phyloP scores from a whole-genome alignment of 2,797 vertebrate genomes.

The Chrysocyon brachyurus region DNA sequence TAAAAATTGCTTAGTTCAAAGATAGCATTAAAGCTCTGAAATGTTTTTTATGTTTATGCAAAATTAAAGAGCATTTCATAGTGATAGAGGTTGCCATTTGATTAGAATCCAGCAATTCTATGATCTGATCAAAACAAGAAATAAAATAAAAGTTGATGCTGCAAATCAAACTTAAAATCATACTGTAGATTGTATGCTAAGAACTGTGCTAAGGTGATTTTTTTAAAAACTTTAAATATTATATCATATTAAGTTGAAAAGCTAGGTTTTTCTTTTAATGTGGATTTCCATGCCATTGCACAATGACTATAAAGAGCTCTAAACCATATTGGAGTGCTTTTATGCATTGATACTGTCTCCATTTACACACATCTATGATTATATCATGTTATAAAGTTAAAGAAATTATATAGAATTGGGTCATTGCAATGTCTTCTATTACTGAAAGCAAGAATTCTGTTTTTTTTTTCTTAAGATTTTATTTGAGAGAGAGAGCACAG shows the following conservation, averaged over 20 bases:
- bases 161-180: background rate
- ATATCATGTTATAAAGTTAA: background rate
- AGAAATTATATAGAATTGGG: background rate
- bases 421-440: background rate
- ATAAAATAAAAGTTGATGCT: background rate
- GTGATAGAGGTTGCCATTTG: background rate
- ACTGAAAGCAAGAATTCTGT: background rate
- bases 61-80: slow-evolving; percentile 58
- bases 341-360: background rate
- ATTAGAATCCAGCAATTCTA: background rate
- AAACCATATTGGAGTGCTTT: background rate
- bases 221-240: background rate
- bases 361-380: background rate
- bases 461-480: background rate
- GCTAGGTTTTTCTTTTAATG: background rate
- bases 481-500: background rate
- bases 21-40: slow-evolving; percentile 17
- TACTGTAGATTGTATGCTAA: background rate
- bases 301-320: background rate
- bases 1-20: slow-evolving; percentile 21
- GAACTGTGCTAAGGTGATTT: background rate
- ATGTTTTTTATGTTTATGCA: slow-evolving; percentile 1
- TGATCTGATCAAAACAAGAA: slow-evolving; percentile 9
- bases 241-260: background rate
- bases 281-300: background rate